A percentile compares a stretch with the other conserved stretches of the same genome.
Conservation (phyloP, 2,888 invertebrate genomes). For the Catocala sponsa region DNA sequence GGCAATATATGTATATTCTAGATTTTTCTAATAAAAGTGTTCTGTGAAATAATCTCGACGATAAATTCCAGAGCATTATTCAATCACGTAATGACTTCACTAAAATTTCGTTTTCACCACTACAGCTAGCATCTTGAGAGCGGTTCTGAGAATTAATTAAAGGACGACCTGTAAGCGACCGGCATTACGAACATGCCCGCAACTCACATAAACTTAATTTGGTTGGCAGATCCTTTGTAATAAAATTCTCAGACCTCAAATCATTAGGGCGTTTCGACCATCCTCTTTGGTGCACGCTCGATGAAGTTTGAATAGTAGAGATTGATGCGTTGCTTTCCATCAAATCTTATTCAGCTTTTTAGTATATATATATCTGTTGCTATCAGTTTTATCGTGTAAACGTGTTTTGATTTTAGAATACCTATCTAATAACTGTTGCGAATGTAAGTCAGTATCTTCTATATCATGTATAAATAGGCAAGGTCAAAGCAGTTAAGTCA, state of each 20-base stretch:
- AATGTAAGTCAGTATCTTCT: no score
- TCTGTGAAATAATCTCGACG: no score
- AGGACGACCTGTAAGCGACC: conserved; percentile 49
- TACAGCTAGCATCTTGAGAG: conserved; percentile 36
- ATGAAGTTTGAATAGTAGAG: conserved; percentile 8
- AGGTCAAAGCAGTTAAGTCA: no score
- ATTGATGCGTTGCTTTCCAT: not conserved
- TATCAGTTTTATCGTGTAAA: no score
- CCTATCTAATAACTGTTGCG: no score
- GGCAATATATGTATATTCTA: no score
- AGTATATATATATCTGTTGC: no score
- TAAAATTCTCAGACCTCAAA: conserved; percentile 54
- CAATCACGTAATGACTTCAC: conserved; percentile 17
- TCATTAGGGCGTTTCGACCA: conserved; percentile 30
- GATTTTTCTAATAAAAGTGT: no score
- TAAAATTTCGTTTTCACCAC: conserved; percentile 27
- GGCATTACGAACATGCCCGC: conserved; percentile 56
- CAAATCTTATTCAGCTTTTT: not conserved
- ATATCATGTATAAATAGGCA: no score
- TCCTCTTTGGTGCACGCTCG: conserved; percentile 29
- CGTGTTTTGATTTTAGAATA: no score
- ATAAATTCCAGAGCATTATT: conserved; percentile 23
- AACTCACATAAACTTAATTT: conserved; percentile 55
- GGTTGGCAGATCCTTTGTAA: conserved; percentile 48
- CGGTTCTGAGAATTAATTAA: conserved; percentile 59